Base-by-base conservation (phyloP, 2,797 vertebrate species). In the Brachymystax lenok region DNA sequence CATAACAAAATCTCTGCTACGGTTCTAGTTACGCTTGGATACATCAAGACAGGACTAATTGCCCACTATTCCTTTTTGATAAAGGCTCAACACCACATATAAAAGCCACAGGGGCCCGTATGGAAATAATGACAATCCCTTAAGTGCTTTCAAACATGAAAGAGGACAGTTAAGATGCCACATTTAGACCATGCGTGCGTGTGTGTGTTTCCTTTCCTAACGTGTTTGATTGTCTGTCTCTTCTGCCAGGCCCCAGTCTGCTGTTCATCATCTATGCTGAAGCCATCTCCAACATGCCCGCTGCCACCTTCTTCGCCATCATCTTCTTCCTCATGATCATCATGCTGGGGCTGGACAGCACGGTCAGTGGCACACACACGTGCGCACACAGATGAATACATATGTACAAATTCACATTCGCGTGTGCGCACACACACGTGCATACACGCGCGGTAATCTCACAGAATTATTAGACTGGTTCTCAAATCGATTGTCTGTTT, bases 271-370 rank as follows among this genome's bases (percentile, higher is more conserved):
- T 98, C 0, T 99, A 99, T 0, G 97, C 98, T 0, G 98, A 99
- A 84, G 98, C 98, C 84, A 98, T 99, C 35, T 95, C 97, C 50
- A 99, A 98, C 87, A 99, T 99, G 98, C 98, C 98, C 0, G 98
- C 96, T 0, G 95, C 98, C 78, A 99, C 97, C 0, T 99, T 99
- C 93, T 99, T 99, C 19, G 95, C 98, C 89, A 96, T 99, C 84
- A 96, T 99, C 91, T 99, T 99, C 91, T 99, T 99, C 95, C 94
- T 99, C 84, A 99, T 99, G 98, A 91, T 99, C 81, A 98, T 99
- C 86, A 98, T 98, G 0, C 86, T 99, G 90, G 98, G 98, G 14
- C 84, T 99, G 82, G 98, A 99, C 83, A 99, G 98, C 94, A 99
- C 98, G 84, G 98, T 99, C 74, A 96, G 97, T 92, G 30, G 24